Base-by-base conservation (phyloP, 1,140 invertebrate species). In the Drosophila takahashii region DNA sequence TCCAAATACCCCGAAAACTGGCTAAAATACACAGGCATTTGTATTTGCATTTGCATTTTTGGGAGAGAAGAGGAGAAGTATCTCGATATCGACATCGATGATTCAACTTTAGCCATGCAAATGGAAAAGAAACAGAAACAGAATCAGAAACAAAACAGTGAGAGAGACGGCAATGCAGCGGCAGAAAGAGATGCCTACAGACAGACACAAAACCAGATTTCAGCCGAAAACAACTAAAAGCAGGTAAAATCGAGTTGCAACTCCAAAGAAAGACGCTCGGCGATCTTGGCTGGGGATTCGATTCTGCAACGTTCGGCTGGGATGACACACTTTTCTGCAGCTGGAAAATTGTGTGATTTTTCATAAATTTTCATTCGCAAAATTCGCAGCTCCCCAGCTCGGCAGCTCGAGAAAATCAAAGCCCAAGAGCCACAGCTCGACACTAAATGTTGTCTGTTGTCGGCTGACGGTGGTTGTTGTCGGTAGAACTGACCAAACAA, bases 401-500 rank as follows among this genome's bases (percentile, higher is more conserved):
- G 53, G 39, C 37, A 15, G 22, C 34, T 22, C 29, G 39, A 51
- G 64, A 74, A 75, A 75, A 75, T 75, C 72, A 75, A 57, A 75
- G 51, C 59, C 70, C 60, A 53, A 74, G 52, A 74, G 37, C 57
- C 59, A 75, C 70, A 45, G 51, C 52, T 74, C 71, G 71, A 74
- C 71, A 74, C 71, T 54, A 74, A 72, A 74, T 54, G 58, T 39
- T 57, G 34, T 18, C 22, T 57, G 36, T 6, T 48, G 41, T 15
- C 5, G 29, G 51, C 2, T n/a, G 42, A 3, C 47, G 22, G 10
- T 39, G 42, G n/a, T 42, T 57, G 66, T 34, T 45, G 64, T 53
- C 42, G 29, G 67, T 76, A 85, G 59, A 77, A 86, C 83, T 86
- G 83, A 67, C 83, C 83, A 87, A 86, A 86, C 83, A 87, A 89